Base-by-base conservation (phyloP, 2,797 vertebrate genomes). In the Champsocephalus gunnari region DNA sequence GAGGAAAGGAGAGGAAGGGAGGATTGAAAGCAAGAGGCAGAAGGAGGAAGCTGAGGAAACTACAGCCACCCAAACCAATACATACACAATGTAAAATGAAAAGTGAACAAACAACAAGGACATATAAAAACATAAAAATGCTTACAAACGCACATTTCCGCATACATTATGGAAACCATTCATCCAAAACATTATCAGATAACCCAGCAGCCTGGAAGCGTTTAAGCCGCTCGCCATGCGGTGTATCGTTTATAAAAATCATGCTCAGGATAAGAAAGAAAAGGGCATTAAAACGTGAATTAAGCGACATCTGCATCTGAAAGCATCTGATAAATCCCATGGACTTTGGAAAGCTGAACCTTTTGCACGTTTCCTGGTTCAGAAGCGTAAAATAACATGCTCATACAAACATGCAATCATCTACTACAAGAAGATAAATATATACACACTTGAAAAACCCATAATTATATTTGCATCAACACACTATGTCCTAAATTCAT, bases 161-260 rank as follows among this genome's bases (percentile, higher is more conserved):
- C 44, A 41, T 24, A 79, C 45, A 73, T 61, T 49, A 81, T 38
- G 63, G 65, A 64, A 81, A 67, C 58, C 56, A 55, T 3, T 78
- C 58, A 70, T 61, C 7, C 65, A 44, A 60, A 61, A 55, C 19
- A 41, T 48, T 16, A 56, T 79, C 68, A 68, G 67, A 87, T 44
- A 59, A 79, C 61, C 48, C 66, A 69, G 56, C 57, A 79, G 82
- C 82, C 81, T 67, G 58, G 65, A 81, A 87, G 88, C 86, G 1
- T 66, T 17, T 66, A 66, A 85, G 82, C 83, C 65, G 80, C 74
- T 59, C 44, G 82, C 80, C 89, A 89, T 93, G 89, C 90, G 17
- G 45, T 5, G 48, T 51, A 1, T 71, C 75, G 57, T 66, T 47
- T 66, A 58, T 59, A 77, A 12, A 58, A 74, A 3, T 4, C 90